Conservation (phyloP, 2,888 invertebrate genomes). For the Torymus auratus region DNA sequence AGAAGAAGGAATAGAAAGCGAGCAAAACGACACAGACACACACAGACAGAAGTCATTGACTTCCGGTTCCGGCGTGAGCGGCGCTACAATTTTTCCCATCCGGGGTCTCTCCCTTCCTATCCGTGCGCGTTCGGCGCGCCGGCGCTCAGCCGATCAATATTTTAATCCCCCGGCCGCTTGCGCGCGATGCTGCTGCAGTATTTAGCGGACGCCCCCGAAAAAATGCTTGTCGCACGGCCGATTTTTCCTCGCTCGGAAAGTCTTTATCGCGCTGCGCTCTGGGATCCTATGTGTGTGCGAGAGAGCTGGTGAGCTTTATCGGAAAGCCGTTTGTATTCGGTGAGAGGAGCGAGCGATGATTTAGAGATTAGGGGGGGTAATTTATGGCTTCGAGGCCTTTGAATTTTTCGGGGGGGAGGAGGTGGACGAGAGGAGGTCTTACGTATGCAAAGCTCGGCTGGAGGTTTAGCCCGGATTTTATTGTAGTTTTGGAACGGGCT, state of each 20-base stretch:
- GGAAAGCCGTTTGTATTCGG: slow-evolving; percentile 53
- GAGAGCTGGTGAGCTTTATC: slow-evolving; percentile 34
- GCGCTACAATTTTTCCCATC: slow-evolving; percentile 56
- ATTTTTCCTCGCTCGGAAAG: slow-evolving; percentile 1
- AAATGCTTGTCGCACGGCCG: slow-evolving; percentile 1
- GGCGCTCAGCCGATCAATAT: slow-evolving; percentile 73
- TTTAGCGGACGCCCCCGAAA: slow-evolving; percentile 64
- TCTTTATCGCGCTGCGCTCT: not conserved
- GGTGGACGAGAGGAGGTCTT: too few species aligned
- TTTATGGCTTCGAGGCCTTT: slow-evolving; percentile 46
- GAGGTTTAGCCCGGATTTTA: too few species aligned
- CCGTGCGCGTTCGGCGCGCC: slow-evolving; percentile 60
- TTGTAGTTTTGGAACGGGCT: too few species aligned
- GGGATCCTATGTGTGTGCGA: not conserved
- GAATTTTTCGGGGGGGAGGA: slow-evolving; percentile 33
- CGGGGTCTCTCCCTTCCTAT: too few species aligned
- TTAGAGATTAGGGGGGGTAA: slow-evolving; percentile 49
- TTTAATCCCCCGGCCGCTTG: slow-evolving; percentile 72
- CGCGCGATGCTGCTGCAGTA: slow-evolving; percentile 71
- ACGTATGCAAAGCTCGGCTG: too few species aligned
- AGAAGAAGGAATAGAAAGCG: slow-evolving; percentile 35
- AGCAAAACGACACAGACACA: too few species aligned
- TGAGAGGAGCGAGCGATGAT: slow-evolving; percentile 42
- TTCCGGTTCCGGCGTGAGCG: slow-evolving; percentile 60
- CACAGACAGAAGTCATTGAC: slow-evolving; percentile 61